Percentiles rank a stretch among this genome's conserved stretches.
phyloP scores from a whole-genome alignment of 37 sponge, comb jelly and placozoan genomes.

The Beroe ovata region DNA sequence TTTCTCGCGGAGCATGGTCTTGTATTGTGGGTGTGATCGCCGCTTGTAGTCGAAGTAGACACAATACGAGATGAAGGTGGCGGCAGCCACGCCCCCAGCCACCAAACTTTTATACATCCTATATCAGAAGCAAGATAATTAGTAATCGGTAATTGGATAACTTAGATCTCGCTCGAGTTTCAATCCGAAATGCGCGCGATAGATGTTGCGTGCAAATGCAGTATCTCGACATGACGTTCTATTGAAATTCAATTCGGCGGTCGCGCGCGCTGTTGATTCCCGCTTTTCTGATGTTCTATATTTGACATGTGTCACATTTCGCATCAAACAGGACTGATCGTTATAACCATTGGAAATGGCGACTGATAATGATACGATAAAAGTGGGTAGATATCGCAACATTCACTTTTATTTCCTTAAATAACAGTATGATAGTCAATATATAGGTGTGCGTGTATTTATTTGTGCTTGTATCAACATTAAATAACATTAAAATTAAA shows the following conservation, averaged over 20 bases:
- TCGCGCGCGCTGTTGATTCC: conserved; percentile 34
- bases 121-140: no score
- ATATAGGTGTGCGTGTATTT: no score
- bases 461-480: conserved; percentile 56
- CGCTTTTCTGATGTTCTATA: background rate
- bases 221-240: background rate
- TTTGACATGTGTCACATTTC: background rate
- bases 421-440: background rate
- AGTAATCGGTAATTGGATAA: no score
- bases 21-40: conserved; percentile 86
- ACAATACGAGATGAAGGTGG: conserved; percentile 91
- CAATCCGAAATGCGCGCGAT: no score
- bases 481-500: conserved; percentile 60
- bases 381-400: no score
- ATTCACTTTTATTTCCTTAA: background rate
- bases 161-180: no score
- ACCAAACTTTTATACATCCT: conserved; percentile 67
- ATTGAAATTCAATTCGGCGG: background rate
- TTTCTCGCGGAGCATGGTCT: conserved; percentile 83
- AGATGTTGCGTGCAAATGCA: conserved; percentile 37
- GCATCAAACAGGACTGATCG: no score
- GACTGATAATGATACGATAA: no score
- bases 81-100: conserved; percentile 73
- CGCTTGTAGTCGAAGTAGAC: conserved; percentile 94
- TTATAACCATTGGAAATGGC: no score